phyloP scores from a whole-genome alignment of 1,140 invertebrate genomes.

The Zaprionus inermis region DNA sequence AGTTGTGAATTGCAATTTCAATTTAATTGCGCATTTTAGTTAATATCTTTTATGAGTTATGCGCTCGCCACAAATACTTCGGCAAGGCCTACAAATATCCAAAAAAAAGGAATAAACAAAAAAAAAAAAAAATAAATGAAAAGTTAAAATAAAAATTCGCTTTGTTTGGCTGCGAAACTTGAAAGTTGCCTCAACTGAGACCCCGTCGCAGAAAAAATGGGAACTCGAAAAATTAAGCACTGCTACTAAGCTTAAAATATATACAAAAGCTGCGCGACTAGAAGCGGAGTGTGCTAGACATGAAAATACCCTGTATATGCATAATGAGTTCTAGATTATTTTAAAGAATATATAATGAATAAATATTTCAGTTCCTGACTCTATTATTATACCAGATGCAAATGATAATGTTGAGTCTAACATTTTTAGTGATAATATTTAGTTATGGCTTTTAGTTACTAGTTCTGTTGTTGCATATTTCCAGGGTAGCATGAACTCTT shows the following conservation, averaged over 20 bases:
- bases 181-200: constrained; percentile 19
- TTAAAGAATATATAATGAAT: no score
- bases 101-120: background rate
- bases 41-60: constrained; percentile 24
- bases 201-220: background rate
- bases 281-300: background rate
- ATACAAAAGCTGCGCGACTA: background rate
- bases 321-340: background rate
- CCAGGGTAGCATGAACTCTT: no score
- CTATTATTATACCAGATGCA: no score
- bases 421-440: background rate
- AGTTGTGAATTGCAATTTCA: constrained; percentile 15
- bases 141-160: constrained; percentile 5
- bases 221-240: constrained; percentile 23
- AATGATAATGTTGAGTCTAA: no score
- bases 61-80: constrained; percentile 29
- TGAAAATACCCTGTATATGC: background rate
- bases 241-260: constrained; percentile 11
- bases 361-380: no score
- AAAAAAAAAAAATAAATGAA: constrained; percentile 17
- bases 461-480: no score
- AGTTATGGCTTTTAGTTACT: no score
- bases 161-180: constrained; percentile 26
- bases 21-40: background rate
- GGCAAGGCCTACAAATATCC: no score